Percentiles rank a stretch among this genome's conserved stretches.
Evolutionary conservation across 2,113 vertebrate species (phyloP).

Genomic region (Falcunculus frontatus): DNA sequence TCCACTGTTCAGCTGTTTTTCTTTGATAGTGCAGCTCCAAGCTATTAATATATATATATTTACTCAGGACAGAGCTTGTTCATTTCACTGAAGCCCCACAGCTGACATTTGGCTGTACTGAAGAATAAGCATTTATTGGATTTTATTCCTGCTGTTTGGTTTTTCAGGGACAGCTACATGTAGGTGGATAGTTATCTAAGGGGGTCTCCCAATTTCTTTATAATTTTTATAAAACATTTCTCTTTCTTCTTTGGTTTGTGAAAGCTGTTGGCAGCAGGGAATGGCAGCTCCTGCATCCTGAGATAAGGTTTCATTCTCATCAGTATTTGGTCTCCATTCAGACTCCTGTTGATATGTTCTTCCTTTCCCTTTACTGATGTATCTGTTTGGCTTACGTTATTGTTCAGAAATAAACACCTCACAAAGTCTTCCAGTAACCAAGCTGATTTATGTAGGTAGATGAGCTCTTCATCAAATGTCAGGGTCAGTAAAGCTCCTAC

Average conservation of each 20-base stretch:
- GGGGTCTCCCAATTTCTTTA: conserved; percentile 27
- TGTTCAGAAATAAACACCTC: conserved; percentile 37
- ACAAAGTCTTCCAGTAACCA: background rate
- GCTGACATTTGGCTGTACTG: background rate
- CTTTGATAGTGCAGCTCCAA: conserved; percentile 22
- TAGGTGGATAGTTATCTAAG: conserved; percentile 48
- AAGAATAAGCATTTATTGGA: conserved; percentile 26
- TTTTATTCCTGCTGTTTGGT: conserved; percentile 18
- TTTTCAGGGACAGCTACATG: conserved; percentile 42
- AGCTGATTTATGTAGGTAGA: background rate
- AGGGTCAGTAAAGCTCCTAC: background rate
- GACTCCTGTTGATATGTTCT: conserved; percentile 34
- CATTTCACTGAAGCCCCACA: background rate
- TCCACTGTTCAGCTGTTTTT: conserved; percentile 16
- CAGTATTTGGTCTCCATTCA: conserved; percentile 32
- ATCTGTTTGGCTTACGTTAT: conserved; percentile 21
- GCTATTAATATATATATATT: conserved; percentile 15
- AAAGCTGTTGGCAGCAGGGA: conserved; percentile 15
- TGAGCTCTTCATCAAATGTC: conserved; percentile 3
- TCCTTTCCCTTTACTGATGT: conserved; percentile 23
- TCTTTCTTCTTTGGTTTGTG: conserved; percentile 45
- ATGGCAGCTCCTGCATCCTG: conserved; percentile 14
- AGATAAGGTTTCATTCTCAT: conserved; percentile 55
- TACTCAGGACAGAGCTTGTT: background rate
- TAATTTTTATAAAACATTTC: conserved; percentile 31